Base-by-base conservation (phyloP, 1,140 invertebrate genomes). In the Euglossa dilemma region DNA sequence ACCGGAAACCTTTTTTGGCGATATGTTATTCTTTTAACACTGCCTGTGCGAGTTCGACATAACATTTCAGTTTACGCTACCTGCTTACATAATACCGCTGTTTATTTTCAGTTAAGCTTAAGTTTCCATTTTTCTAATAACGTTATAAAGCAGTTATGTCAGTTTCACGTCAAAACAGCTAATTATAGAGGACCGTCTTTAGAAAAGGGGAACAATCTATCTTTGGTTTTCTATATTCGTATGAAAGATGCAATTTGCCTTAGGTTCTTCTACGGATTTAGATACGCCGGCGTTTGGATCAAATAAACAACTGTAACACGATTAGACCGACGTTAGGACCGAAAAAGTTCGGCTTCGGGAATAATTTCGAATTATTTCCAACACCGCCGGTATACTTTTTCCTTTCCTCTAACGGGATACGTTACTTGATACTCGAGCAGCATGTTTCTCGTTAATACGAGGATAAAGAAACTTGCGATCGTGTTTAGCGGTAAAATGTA, bases 121-220 rank as follows among this genome's bases (percentile, higher is more conserved):
- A 47, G 14, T 66, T 23, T 50, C 45, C 50, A n/a, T 54, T 75
- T 81, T 36, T 67, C 45, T n/a, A 25, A 57, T 67, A 23, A 47
- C 25, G 73, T 69, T 82, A 54, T 76, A 69, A 56, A 76, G 73
- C 73, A 76, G 67, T 82, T 82, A 67, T 82, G 80, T 82, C 80
- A 82, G 73, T 67, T 76, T 76, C 72, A 73, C 76, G 73, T 82
- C 80, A 82, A 82, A 82, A 82, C 80, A 28, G 80, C 80, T 82
- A 82, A 82, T 76, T 82, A 67, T 82, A 82, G 80, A 56, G 57
- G 18, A 3, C 72, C 80, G 80, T 67, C 73, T 82, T 82, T 54
- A 67, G 80, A 64, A 82, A 82, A 82, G 80, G 80, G 80, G 80
- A 82, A 82, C 80, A 82, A 82, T 82, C 80, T 82, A 82, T 82